Evolutionary conservation across 2,797 vertebrate species (phyloP).

Genomic region (Corythornis leucogaster): DNA sequence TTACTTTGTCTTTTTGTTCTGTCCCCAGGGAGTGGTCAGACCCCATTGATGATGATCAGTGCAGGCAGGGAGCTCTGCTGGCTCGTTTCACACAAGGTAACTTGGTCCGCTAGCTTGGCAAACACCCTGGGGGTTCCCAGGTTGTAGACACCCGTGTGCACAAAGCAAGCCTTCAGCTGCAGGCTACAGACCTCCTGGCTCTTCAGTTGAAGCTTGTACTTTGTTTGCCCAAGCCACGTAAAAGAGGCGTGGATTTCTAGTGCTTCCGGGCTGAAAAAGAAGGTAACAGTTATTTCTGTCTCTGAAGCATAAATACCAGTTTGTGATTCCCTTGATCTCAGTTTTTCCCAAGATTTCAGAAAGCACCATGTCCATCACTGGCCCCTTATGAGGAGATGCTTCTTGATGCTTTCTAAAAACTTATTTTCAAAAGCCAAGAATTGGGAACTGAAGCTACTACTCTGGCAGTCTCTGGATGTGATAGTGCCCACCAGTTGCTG

Average conservation of each 20-base stretch:
- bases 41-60: constrained; percentile 92
- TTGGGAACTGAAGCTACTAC: not conserved
- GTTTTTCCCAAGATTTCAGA: not conserved
- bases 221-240: constrained; percentile 94
- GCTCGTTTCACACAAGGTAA: constrained; percentile 86
- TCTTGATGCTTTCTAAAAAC: not conserved
- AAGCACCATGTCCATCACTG: not conserved
- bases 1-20: constrained; percentile 54
- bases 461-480: not conserved
- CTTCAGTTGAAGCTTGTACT: constrained; percentile 90
- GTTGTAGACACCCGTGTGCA: constrained; percentile 95
- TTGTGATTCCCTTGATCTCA: not conserved
- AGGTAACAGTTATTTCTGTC: not conserved
- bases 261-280: constrained; percentile 82
- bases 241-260: constrained; percentile 90
- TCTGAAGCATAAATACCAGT: not conserved
- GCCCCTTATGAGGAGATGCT: not conserved
- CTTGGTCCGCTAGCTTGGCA: constrained; percentile 88
- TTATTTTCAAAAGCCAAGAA: not conserved
- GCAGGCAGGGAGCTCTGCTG: constrained; percentile 92
- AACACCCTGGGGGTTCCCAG: constrained; percentile 92
- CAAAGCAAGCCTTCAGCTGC: constrained; percentile 91
- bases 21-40: constrained; percentile 76
- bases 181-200: constrained; percentile 87
- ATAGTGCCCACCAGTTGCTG: not conserved